A percentile compares a stretch with the other conserved stretches of the same genome.
These are phyloP conservation scores for Taurulus bubalis DNA, from an alignment of 2,113 vertebrate genomes.

Conservation along the genomic window DNA sequence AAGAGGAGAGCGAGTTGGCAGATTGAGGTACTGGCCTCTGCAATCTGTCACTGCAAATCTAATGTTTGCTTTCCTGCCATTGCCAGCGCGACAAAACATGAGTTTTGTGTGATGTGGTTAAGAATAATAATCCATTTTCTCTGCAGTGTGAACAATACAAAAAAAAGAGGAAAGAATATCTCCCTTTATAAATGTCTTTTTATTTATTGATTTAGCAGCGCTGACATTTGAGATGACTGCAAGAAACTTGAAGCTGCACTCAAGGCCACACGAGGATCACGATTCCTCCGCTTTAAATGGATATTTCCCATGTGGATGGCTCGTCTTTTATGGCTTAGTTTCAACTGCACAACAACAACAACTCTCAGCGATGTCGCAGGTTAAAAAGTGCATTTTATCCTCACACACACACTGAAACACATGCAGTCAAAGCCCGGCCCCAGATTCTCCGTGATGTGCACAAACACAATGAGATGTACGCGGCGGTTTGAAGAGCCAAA, in stretches of 20 bases:
- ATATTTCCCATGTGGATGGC: slow-evolving; percentile 71
- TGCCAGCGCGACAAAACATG: slow-evolving; percentile 13
- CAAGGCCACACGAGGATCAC: slow-evolving; percentile 56
- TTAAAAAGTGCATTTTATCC: slow-evolving; percentile 27
- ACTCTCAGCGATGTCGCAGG: slow-evolving; percentile 43
- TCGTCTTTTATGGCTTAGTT: slow-evolving; percentile 58
- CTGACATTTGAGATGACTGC: slow-evolving; percentile 71
- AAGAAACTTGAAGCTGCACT: slow-evolving; percentile 63
- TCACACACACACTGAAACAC: slow-evolving; percentile 9
- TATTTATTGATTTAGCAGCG: slow-evolving; percentile 60
- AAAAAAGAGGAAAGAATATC: slow-evolving; percentile 47
- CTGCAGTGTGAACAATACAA: slow-evolving; percentile 31
- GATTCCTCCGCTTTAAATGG: slow-evolving; percentile 61
- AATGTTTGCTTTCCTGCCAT: slow-evolving; percentile 43
- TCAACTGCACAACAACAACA: slow-evolving; percentile 46
- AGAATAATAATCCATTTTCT: slow-evolving; percentile 55
- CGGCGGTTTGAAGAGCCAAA: slow-evolving; percentile 65
- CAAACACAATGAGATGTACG: slow-evolving; percentile 61
- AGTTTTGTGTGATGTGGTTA: slow-evolving; percentile 45
- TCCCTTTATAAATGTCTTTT: slow-evolving; percentile 40
- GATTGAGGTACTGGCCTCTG: slow-evolving; percentile 22
- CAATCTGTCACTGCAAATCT: slow-evolving; percentile 33
- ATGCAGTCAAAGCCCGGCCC: slow-evolving; percentile 34
- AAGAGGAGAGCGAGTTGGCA: slow-evolving; percentile 27
- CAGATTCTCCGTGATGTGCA: slow-evolving; percentile 35